Base-by-base conservation (phyloP, 1,140 invertebrate genomes). In the Tribolium madens region DNA sequence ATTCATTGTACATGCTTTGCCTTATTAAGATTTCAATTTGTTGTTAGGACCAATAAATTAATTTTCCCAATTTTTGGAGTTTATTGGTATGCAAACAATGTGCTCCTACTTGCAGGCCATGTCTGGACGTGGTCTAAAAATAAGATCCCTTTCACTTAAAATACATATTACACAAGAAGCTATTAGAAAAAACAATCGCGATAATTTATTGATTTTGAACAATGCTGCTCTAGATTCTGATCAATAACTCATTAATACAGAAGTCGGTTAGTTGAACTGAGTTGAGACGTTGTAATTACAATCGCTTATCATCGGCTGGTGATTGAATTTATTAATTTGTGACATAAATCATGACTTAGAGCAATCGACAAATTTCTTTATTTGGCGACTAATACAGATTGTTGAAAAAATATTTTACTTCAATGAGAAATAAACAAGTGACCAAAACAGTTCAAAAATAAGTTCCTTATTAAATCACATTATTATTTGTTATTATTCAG, bases 201-300 rank as follows among this genome's bases (percentile, higher is more conserved):
- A 64, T 64, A 64, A 64, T 64, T 64, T 64, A 64, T 64, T 33
- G 57, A 26, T 21, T 64, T 14, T 31, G 57, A 64, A 64, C 57
- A 64, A 64, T 64, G 57, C 21, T 64, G 57, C 57, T 64, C 57
- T 13, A 64, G 57, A 64, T 64, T 64, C 57, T 33, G 57, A 64
- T 64, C 57, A 64, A 64, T 64, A 64, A 64, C 31, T 64, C 57
- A 64, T 64, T 33, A 64, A 64, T 64, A 64, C 21, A 33, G 57
- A 64, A 36, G 12, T 64, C 57, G 57, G 52, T 57, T 21, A 33
- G 13, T 42, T 64, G n/a, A 14, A 26, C n/a, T 13, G 57, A 64
- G 57, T 31, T 33, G 31, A 64, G 57, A 64, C 26, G 31, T 33
- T 64, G 57, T 64, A 64, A 64, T 64, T 64, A 64, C 57, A 31